Evolutionary conservation across 2,888 invertebrate genomes (phyloP), one percentile per base, ranked within the genome.

Genomic region (Eumacrocentrus americanus): DNA sequence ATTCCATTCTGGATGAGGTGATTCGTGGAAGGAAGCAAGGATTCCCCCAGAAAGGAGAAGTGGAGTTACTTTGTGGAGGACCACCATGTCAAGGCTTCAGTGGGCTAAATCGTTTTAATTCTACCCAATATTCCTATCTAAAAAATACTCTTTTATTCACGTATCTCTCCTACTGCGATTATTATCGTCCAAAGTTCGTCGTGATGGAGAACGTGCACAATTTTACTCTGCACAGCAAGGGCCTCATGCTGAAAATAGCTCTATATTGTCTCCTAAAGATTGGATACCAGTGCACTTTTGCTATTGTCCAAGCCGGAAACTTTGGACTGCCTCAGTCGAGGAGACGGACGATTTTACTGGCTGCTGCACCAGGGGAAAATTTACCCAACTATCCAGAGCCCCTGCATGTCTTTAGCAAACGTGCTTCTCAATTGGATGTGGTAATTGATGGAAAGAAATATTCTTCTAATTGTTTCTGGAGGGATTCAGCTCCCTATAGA

Each of bases 31-130:
- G 81, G 14, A 86, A 86, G 0, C 82, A 86, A 65, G 82, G 82
- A 7, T 81, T 93, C 40, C 94, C 94, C 0, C 81, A 84, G 76
- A 89, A 87, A 73, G 92, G 92, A 0, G 91, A 93, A 62, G 92
- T 94, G 0, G 92, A 94, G 72, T 79, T 94, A 60, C 80, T 94
- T 25, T 91, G 92, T 73, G 94, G 94, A 7, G 94, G 94, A 1
- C 94, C 94, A 1, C 94, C 94, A 0, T 94, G 94, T 75, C 94
- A 94, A 80, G 94, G 94, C 2, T 94, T 94, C 81, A 92, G 91
- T 46, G 92, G 92, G 35, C 93, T 94, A 92, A 94, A 94, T 80
- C 83, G 93, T 53, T 94, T 94, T 79, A 93, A 91, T 80, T 89
- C 89, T 0, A 83, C 92, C 29, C 91, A 93, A 68, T 93, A 93